Evolutionary conservation across 2,113 vertebrate genomes (phyloP).

Genomic region (Asarcornis scutulata): DNA sequence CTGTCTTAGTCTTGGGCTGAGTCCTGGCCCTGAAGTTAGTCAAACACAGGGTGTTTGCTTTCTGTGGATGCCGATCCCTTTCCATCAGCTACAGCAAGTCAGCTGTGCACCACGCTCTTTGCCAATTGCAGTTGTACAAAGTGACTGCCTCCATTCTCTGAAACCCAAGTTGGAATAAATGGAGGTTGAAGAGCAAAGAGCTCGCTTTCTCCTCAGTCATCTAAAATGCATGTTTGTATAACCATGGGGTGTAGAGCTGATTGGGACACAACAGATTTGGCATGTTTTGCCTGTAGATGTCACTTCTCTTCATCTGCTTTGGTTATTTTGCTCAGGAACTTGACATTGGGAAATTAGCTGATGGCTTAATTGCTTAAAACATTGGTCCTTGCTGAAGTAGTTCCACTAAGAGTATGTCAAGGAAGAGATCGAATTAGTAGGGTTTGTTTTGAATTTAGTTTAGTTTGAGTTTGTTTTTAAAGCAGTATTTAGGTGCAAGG

Average conservation of each 20-base stretch:
- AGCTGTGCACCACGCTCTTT: background rate
- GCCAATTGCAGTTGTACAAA: background rate
- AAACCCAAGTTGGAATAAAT: background rate
- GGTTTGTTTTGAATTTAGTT: background rate
- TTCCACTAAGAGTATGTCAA: background rate
- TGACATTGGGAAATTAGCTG: conserved; percentile 30
- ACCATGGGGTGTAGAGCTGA: background rate
- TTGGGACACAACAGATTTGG: background rate
- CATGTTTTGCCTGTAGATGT: conserved; percentile 48
- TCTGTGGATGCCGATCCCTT: background rate
- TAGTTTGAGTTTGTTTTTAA: conserved; percentile 5
- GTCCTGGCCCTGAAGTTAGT: background rate
- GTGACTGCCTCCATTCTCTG: background rate
- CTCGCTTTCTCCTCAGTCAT: background rate
- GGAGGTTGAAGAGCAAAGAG: background rate
- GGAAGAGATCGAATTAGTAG: background rate
- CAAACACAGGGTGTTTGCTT: background rate
- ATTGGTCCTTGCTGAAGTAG: background rate
- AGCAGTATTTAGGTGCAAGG: background rate
- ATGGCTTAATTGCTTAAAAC: conserved; percentile 48
- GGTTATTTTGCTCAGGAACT: conserved; percentile 23
- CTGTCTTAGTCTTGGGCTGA: background rate
- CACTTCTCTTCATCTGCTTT: conserved; percentile 32
- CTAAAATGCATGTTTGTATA: background rate
- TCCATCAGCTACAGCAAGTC: background rate